Evolutionary conservation across 2,888 invertebrate species (phyloP), one percentile per base, ranked within the genome.

Genomic region (Microdon myrmicae): DNA sequence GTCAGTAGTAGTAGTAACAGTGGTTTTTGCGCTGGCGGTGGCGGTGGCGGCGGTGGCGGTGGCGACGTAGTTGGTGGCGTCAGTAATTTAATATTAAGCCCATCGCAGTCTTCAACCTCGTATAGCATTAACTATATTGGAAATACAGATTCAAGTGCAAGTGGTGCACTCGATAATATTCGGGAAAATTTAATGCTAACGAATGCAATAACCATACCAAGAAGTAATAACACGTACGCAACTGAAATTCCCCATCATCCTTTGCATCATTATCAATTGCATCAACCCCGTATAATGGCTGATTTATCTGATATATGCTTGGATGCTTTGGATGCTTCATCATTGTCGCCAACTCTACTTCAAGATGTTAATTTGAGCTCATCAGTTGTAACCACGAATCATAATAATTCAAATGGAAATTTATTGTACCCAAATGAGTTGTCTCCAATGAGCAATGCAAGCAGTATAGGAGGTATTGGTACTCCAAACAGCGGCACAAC

Each of bases 261-360:
- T 77, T 86, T 22, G 86, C 87, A 31, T 86, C 87, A 58, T 85
- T 87, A 70, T 86, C 87, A 9, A 87, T 87, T 60, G 19, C 64
- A 67, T 44, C 60, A 61, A 56, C 87, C 88, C 32, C 55, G 71
- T 64, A 71, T 75, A 14, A 69, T 79, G 67, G 71, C 74, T 2
- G 80, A 80, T 61, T 71, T 79, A 39, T 77, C 78, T 1, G 80
- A 79, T 53, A 79, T 75, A 54, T 76, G 74, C 9, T 68, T 80
- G 53, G 80, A 79, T 54, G 75, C 75, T 4, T 70, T 79, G 59
- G 79, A 79, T 22, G 75, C 78, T 6, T 71, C 77, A 14, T 77
- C 79, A 8, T 47, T 79, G 41, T 80, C 80, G 22, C 79, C 80
- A 6, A 75, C 79, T 6, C 68, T 79, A 10, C 59, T 79, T 32